These are phyloP conservation scores for Clangula hyemalis DNA, from an alignment of 2,797 vertebrate genomes.

Conservation along the genomic window DNA sequence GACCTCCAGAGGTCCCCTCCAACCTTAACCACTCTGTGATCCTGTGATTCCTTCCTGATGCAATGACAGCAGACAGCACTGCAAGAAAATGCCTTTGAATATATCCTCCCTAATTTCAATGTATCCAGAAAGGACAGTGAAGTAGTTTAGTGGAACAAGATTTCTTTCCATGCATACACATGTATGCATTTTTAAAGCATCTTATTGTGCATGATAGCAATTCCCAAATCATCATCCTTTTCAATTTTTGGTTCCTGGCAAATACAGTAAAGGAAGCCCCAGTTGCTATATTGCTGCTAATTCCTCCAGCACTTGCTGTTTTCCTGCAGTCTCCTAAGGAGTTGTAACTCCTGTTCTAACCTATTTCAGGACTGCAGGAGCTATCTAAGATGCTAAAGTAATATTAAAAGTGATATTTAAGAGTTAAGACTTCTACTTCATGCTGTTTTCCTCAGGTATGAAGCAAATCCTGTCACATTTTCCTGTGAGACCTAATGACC, in stretches of 20 bases:
- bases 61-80: background rate
- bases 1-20: no score
- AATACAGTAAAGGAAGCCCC: background rate
- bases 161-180: background rate
- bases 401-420: background rate
- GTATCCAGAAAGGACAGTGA: background rate
- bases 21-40: background rate
- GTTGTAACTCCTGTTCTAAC: background rate
- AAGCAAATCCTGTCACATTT: constrained; percentile 3
- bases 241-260: background rate
- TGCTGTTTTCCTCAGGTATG: background rate
- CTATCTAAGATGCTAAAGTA: background rate
- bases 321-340: background rate
- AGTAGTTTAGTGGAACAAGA: background rate
- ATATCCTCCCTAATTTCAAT: background rate
- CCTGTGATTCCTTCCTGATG: background rate
- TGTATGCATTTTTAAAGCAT: background rate
- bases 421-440: background rate
- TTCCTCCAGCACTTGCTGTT: background rate
- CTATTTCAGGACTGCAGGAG: background rate
- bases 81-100: background rate
- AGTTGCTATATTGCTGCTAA: background rate
- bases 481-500: background rate
- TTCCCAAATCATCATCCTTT: background rate
- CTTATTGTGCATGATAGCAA: background rate